Evolutionary conservation across 1,140 invertebrate genomes (phyloP), one percentile per base, ranked within the genome.

Genomic region (Watersipora subatra): DNA sequence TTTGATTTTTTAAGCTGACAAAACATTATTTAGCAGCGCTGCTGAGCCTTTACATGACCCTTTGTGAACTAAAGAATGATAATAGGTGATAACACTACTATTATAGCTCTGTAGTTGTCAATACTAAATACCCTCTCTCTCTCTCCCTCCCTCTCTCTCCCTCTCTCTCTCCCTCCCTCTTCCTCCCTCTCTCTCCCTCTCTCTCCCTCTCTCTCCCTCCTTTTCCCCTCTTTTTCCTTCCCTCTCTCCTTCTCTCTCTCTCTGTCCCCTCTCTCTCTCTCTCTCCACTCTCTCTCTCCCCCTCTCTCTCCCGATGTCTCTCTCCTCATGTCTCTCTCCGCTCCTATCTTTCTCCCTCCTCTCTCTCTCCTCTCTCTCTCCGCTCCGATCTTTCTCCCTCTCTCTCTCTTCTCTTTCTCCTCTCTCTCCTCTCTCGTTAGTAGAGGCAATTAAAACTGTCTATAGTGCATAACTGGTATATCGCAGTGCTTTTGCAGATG

Each of bases 401-500:
- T 28, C 34, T 34, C 19, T 28, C 19, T 17, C 61, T 24, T 7
- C 61, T 55, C 22, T 55, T 28, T n/a, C 20, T 63, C 12, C 55
- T 30, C 25, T 61, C 61, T 28, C 65, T 57, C 61, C 56, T 58
- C 56, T 30, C 61, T 63, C 20, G 17, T 27, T 58, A 63, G 62
- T n/a, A 55, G 29, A 30, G n/a, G 2, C 34, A 59, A 1, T 28
- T 46, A 30, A 28, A 27, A 46, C 57, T 58, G 46, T 28, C 62
- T 64, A 46, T 34, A 64, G 61, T 59, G 62, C 67, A 55, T 61
- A 46, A n/a, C n/a, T n/a, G n/a, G n/a, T n/a, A n/a, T n/a, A n/a
- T n/a, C n/a, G n/a, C n/a, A n/a, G n/a, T n/a, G 29, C n/a, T 57
- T 77, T 69, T 72, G 77, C 62, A 30, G 70, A 66, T 67, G 68